A percentile compares a stretch with the other conserved stretches of the same genome.
These are phyloP conservation scores for Sylvia borin DNA, from an alignment of 2,797 vertebrate species.

Conservation along the genomic window DNA sequence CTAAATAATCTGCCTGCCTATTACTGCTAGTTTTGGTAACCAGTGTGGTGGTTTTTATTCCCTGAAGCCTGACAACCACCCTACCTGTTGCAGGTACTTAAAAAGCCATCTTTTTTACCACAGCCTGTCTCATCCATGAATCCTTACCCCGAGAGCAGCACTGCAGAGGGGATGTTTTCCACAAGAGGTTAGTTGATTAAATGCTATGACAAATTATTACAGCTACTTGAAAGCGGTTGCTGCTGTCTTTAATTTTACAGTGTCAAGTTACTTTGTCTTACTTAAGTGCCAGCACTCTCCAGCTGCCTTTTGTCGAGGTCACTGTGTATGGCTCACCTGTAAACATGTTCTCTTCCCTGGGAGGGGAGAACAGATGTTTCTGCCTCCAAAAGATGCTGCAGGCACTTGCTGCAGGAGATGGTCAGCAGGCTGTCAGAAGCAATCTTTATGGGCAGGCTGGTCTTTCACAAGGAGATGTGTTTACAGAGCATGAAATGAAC, in stretches of 20 bases:
- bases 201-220: not conserved
- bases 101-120: not conserved
- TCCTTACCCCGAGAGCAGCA: not conserved
- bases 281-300: not conserved
- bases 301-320: not conserved
- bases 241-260: not conserved
- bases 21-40: not conserved
- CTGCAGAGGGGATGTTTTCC: not conserved
- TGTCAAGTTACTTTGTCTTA: not conserved
- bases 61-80: not conserved
- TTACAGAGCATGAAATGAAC: conserved; percentile 83
- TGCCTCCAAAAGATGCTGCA: conserved; percentile 28
- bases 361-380: conserved; percentile 19
- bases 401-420: conserved; percentile 44
- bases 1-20: not conserved
- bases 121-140: not conserved
- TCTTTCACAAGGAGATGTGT: conserved; percentile 75
- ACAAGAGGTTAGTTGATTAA: not conserved
- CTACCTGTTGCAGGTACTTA: not conserved
- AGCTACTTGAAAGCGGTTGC: conserved; percentile 18
- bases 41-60: not conserved
- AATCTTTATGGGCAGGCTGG: conserved; percentile 64
- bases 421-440: conserved; percentile 61
- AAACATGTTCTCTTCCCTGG: not conserved
- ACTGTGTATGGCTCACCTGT: not conserved